Evolutionary conservation across 2,113 vertebrate species (phyloP).

Genomic region (Amia ocellicauda): DNA sequence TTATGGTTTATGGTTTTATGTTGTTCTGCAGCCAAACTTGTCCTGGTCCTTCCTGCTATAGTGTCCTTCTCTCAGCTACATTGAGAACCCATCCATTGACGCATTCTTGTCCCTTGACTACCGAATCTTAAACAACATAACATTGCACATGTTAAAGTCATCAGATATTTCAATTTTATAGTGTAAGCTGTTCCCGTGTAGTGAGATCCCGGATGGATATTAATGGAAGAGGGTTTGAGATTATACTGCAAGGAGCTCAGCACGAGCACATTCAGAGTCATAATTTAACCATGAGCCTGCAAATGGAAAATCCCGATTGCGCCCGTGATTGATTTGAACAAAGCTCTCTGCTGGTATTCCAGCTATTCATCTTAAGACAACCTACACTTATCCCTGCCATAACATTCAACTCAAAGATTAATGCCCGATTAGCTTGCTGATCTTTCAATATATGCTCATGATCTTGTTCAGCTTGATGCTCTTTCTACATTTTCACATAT

Average conservation of each 20-base stretch:
- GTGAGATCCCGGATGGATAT: too few species aligned
- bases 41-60: too few species aligned
- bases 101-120: too few species aligned
- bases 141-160: not conserved
- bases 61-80: too few species aligned
- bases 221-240: too few species aligned
- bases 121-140: not conserved
- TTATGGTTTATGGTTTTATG: too few species aligned
- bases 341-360: constrained; percentile 39
- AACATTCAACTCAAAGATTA: constrained; percentile 25
- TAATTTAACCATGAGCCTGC: constrained; percentile 45
- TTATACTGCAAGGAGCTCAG: not conserved
- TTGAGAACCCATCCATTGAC: too few species aligned
- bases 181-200: too few species aligned
- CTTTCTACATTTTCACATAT: not conserved
- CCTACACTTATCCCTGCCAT: constrained; percentile 32
- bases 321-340: constrained; percentile 38
- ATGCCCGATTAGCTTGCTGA: not conserved
- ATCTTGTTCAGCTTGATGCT: not conserved
- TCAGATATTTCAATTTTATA: too few species aligned
- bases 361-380: constrained; percentile 21
- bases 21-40: too few species aligned
- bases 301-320: constrained; percentile 33
- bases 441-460: not conserved
- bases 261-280: constrained; percentile 34